A percentile compares a stretch with the other conserved stretches of the same genome.
These are phyloP conservation scores for Picathartes gymnocephalus DNA, from an alignment of 2,113 vertebrate species.

Conservation along the genomic window DNA sequence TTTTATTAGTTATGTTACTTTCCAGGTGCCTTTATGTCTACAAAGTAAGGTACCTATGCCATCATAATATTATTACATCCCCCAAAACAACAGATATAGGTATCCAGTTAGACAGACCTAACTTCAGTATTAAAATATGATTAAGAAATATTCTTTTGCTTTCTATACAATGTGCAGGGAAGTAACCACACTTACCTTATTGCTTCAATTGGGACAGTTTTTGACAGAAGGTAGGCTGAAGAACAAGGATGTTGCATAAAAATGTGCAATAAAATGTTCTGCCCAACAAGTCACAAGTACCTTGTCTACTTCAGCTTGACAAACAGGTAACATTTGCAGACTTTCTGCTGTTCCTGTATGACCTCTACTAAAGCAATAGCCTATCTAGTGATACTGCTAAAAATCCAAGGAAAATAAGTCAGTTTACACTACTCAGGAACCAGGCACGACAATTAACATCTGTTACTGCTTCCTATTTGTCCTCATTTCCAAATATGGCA, in stretches of 20 bases:
- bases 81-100: neutral
- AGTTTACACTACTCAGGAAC: neutral
- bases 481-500: neutral
- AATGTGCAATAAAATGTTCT: neutral
- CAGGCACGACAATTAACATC: neutral
- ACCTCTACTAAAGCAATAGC: neutral
- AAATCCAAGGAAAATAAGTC: neutral
- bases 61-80: neutral
- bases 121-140: neutral
- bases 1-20: neutral
- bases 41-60: neutral
- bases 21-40: neutral
- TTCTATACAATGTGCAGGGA: neutral
- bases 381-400: neutral
- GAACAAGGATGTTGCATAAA: neutral
- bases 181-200: neutral
- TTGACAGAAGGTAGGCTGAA: neutral
- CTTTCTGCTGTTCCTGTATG: neutral
- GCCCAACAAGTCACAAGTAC: neutral
- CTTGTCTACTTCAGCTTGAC: neutral
- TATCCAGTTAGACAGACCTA: neutral
- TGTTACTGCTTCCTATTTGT: conserved; percentile 28
- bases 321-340: neutral
- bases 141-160: neutral
- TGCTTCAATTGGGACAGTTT: neutral